Conservation (phyloP, 2,797 vertebrate genomes). For the Mormyrus hasselquistii region DNA sequence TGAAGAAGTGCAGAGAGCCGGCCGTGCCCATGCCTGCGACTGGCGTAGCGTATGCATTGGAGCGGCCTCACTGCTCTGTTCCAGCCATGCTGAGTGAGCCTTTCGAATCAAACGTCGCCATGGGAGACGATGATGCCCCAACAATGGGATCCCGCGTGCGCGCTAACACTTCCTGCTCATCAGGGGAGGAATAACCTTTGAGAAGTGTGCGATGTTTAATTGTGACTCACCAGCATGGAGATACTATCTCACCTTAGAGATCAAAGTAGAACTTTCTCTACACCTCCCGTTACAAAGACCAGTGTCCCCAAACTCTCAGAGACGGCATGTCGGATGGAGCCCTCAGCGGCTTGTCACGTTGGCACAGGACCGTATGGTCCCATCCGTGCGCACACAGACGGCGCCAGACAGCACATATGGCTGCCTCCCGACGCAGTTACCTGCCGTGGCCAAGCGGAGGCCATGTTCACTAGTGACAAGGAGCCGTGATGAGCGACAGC, state of each 20-base stretch:
- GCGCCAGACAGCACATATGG: slow-evolving; percentile 18
- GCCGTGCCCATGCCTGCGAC: neutral
- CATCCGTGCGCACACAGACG: neutral
- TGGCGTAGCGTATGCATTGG: neutral
- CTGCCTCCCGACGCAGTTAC: neutral
- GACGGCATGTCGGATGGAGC: neutral
- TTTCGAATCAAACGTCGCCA: neutral
- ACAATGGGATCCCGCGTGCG: neutral
- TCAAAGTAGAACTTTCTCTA: neutral
- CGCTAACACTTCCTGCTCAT: neutral
- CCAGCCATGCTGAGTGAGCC: neutral
- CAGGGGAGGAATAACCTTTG: neutral
- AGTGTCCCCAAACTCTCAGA: too few relatives aligned
- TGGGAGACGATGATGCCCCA: neutral
- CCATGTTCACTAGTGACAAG: slow-evolving; percentile 1
- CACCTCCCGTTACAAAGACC: neutral
- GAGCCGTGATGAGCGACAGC: neutral
- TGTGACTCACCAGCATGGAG: neutral
- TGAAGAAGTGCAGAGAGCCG: neutral
- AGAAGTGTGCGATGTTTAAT: neutral
- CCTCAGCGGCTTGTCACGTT: slow-evolving; percentile 3
- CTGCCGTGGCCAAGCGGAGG: neutral
- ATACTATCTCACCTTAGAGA: neutral
- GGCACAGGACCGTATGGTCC: neutral
- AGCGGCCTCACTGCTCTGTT: neutral